phyloP scores from a whole-genome alignment of 2,113 vertebrate genomes.

The Phyllopteryx taeniolatus region DNA sequence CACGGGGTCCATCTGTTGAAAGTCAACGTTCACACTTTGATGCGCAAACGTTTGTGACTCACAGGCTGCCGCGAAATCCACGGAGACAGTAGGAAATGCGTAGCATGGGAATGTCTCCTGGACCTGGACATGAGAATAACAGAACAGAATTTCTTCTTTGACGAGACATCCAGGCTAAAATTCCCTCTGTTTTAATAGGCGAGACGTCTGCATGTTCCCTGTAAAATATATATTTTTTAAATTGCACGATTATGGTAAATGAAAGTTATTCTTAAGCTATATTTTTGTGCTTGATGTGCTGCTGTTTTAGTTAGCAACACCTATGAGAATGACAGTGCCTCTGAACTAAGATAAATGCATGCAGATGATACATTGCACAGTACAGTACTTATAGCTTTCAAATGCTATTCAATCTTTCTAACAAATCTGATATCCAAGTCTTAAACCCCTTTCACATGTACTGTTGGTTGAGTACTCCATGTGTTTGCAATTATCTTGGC shows the following conservation, averaged over 20 bases:
- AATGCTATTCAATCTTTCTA: not conserved
- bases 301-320: too few species aligned
- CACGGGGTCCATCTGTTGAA: slow-evolving; percentile 36
- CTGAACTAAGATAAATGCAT: too few species aligned
- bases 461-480: slow-evolving; percentile 25
- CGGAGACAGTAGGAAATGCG: slow-evolving; percentile 14
- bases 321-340: too few species aligned
- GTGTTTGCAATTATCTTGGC: slow-evolving; percentile 40
- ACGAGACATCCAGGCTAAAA: slow-evolving; percentile 25
- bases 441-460: not conserved
- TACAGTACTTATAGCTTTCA: too few species aligned
- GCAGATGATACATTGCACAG: too few species aligned
- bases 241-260: too few species aligned
- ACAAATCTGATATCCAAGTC: slow-evolving; percentile 18
- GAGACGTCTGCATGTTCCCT: slow-evolving; percentile 4
- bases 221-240: not conserved
- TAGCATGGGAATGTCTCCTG: slow-evolving; percentile 35
- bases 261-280: too few species aligned
- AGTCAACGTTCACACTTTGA: slow-evolving; percentile 63
- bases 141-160: slow-evolving; percentile 26
- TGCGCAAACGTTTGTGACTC: slow-evolving; percentile 45
- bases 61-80: slow-evolving; percentile 27
- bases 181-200: slow-evolving; percentile 17
- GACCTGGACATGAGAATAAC: slow-evolving; percentile 29
- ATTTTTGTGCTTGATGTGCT: too few species aligned